Evolutionary conservation across 2,113 vertebrate species (phyloP).

Genomic region (Cyrtonyx montezumae): DNA sequence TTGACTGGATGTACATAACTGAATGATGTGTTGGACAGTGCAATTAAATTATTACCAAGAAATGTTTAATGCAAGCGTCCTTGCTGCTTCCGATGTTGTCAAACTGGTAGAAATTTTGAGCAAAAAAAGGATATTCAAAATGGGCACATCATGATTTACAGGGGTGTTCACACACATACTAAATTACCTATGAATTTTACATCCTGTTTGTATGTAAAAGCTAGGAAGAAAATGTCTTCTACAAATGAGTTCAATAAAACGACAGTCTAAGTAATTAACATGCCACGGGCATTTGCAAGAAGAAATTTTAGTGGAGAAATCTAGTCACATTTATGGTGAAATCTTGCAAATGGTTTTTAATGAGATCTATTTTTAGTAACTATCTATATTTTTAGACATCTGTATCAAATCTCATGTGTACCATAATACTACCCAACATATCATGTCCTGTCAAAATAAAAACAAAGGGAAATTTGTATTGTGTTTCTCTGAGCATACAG

Average conservation of each 20-base stretch:
- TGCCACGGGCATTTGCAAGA: background rate
- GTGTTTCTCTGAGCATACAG: background rate
- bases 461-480: background rate
- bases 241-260: background rate
- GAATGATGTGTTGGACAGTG: accelerated
- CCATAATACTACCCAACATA: background rate
- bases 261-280: background rate
- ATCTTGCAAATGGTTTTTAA: background rate
- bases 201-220: background rate
- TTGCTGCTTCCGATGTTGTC: background rate
- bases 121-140: background rate
- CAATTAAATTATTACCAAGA: background rate
- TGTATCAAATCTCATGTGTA: background rate
- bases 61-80: background rate
- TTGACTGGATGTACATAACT: background rate
- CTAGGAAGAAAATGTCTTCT: background rate
- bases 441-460: background rate
- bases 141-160: background rate
- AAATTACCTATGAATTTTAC: background rate
- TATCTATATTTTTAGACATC: background rate
- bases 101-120: background rate
- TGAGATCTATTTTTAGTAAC: background rate
- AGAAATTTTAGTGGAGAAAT: background rate
- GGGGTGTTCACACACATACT: background rate
- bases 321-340: background rate